These are phyloP conservation scores for human (Homo sapiens) DNA, from an alignment of 2,113 vertebrate genomes.

Conservation along the genomic window DNA sequence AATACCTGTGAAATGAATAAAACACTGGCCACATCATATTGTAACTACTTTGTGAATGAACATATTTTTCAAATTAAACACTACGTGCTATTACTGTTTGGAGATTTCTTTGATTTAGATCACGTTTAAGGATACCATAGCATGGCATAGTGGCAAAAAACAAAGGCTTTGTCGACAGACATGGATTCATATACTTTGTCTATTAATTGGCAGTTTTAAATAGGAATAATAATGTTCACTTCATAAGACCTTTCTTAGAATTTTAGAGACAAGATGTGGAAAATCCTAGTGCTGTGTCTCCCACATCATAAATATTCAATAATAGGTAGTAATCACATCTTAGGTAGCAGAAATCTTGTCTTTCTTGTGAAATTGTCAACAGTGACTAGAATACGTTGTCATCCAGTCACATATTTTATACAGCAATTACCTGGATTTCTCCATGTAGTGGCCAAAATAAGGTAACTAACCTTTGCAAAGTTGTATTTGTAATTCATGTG, in stretches of 20 bases:
- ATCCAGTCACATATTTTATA: neutral
- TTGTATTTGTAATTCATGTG: neutral
- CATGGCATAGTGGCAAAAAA: neutral
- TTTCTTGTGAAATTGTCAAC: neutral
- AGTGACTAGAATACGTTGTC: neutral
- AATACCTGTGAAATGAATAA: neutral
- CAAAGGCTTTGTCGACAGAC: neutral
- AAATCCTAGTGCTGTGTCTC: neutral
- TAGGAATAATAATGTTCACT: neutral
- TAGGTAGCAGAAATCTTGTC: neutral
- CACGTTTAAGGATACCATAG: neutral
- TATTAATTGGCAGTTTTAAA: neutral
- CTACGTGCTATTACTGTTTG: neutral
- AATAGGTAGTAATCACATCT: neutral
- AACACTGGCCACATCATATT: neutral
- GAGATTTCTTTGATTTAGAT: neutral
- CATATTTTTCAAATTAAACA: neutral
- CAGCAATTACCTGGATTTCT: neutral
- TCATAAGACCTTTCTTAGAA: neutral
- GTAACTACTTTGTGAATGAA: neutral
- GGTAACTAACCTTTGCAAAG: neutral
- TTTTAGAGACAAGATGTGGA: neutral
- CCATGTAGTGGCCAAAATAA: neutral
- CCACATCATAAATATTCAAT: constrained; percentile 5
- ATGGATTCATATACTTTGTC: neutral